Evolutionary conservation across 2,113 vertebrate genomes (phyloP), one percentile per base, ranked within the genome.

Genomic region (Typhlomys cinereus): DNA sequence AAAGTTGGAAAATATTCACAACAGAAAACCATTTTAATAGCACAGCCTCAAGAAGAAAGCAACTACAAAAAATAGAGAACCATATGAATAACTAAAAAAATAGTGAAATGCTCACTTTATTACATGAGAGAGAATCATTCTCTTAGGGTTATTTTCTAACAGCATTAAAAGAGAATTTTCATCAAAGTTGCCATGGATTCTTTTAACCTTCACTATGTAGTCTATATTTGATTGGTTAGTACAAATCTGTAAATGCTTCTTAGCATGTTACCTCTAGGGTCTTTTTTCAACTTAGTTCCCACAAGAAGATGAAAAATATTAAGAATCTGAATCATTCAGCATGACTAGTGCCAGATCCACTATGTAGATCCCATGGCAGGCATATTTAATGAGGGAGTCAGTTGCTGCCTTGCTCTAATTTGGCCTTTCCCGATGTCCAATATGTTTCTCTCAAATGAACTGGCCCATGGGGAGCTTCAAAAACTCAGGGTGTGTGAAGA

Each of bases 261-360:
- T 89, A 87, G 86, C n/a, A 15, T 64, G 52, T 91, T 93, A 96
- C 89, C 84, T 96, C 96, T 94, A 85, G 94, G 82, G 83, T 85
- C 84, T 46, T 90, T 91, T 94, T 81, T 88, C 52, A 71, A 89
- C 44, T 92, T 81, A 88, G 83, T 96, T 97, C 96, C 93, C 94
- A 95, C 71, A 91, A 96, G 80, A 95, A 90, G 93, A 97, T 95
- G 94, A 96, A 96, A 96, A 95, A 92, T 95, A 95, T 94, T 92
- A 94, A 95, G 83, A 95, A 95, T 84, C 87, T 92, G 89, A 96
- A 95, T 96, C 92, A 94, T 62, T 96, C 92, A 48, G 70, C 61
- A 44, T 84, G 64, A 64, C 80, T 87, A 88, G 75, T 89, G 93
- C 96, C 96, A 97, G 94, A 95, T 73, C 83, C 67, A 70, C 83